Percentiles rank a stretch among this genome's conserved stretches.
phyloP scores from a whole-genome alignment of 2,113 vertebrate genomes.

The Sakesphorus luctuosus region DNA sequence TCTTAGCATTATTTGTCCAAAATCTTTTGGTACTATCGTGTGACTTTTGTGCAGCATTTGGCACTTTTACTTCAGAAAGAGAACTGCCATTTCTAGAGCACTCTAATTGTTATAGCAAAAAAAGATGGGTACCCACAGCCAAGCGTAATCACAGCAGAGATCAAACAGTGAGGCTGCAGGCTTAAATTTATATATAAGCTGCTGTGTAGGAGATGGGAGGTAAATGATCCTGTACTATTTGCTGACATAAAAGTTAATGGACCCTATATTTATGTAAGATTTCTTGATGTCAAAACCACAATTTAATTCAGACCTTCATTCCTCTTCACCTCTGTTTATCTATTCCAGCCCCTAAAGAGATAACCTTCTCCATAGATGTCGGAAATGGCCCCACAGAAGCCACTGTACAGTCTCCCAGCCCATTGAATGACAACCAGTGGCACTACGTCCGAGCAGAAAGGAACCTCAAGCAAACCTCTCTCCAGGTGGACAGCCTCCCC shows the following conservation, averaged over 20 bases:
- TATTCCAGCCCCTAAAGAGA: constrained; percentile 84
- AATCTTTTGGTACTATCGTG: neutral
- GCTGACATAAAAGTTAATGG: constrained; percentile 39
- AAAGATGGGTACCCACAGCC: neutral
- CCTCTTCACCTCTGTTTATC: neutral
- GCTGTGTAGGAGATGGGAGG: constrained; percentile 34
- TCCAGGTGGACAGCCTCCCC: constrained; percentile 91
- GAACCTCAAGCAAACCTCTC: constrained; percentile 89
- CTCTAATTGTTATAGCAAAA: neutral
- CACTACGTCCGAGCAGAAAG: constrained; percentile 90
- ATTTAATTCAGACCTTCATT: neutral
- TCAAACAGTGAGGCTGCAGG: constrained; percentile 2
- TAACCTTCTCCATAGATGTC: constrained; percentile 91
- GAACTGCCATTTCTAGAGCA: neutral
- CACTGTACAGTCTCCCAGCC: constrained; percentile 82
- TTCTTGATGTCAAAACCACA: neutral
- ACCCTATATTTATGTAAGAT: constrained; percentile 25
- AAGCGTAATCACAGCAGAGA: constrained; percentile 7
- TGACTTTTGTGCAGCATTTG: neutral
- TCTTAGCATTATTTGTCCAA: neutral
- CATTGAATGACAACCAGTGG: constrained; percentile 96
- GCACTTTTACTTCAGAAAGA: neutral
- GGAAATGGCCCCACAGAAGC: constrained; percentile 88
- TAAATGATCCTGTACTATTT: constrained; percentile 37
- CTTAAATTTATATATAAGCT: constrained; percentile 29